Percentiles rank a stretch among this genome's conserved stretches.
phyloP scores from a whole-genome alignment of 2,888 invertebrate species.

The Volucella inanis region DNA sequence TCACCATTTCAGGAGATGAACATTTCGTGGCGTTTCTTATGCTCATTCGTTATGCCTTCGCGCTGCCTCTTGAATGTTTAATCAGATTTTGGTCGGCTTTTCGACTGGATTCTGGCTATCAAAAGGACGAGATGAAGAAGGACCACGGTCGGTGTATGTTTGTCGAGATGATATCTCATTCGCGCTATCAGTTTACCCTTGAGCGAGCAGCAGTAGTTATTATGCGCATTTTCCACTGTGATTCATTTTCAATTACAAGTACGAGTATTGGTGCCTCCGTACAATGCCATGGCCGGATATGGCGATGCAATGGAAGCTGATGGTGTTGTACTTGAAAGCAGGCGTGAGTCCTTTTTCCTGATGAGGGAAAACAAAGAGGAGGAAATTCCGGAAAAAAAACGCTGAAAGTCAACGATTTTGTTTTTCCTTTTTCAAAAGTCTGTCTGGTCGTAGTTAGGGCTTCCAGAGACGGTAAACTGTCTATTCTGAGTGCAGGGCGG shows the following conservation, averaged over 20 bases:
- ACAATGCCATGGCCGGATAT: conserved; percentile 3
- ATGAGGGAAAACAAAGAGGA: conserved; percentile 1
- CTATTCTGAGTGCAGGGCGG: conserved; percentile 37
- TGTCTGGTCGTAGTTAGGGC: conserved; percentile 12
- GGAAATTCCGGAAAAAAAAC: conserved; percentile 29
- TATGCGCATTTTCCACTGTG: conserved; percentile 67
- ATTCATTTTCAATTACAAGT: conserved; percentile 70
- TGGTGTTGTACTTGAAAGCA: conserved; percentile 55
- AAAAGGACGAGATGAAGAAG: conserved; percentile 27
- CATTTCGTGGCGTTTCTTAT: conserved; percentile 47
- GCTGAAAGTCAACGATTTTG: conserved; percentile 48
- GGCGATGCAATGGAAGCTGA: conserved; percentile 44
- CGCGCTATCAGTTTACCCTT: conserved; percentile 51
- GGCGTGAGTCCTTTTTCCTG: conserved; percentile 21
- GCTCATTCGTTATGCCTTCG: conserved; percentile 30
- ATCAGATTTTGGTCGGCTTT: conserved; percentile 53
- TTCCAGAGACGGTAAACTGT: conserved; percentile 12
- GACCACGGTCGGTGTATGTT: conserved; percentile 38
- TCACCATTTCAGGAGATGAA: conserved; percentile 65
- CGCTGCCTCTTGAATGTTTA: conserved; percentile 66
- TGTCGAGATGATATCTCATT: conserved; percentile 60
- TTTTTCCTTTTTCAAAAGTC: conserved; percentile 20
- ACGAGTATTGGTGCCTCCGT: neutral
- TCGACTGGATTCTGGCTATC: conserved; percentile 6
- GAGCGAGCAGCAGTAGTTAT: conserved; percentile 56